These are phyloP conservation scores for Sarcophilus harrisii DNA, from an alignment of 2,797 vertebrate species.

Conservation along the genomic window DNA sequence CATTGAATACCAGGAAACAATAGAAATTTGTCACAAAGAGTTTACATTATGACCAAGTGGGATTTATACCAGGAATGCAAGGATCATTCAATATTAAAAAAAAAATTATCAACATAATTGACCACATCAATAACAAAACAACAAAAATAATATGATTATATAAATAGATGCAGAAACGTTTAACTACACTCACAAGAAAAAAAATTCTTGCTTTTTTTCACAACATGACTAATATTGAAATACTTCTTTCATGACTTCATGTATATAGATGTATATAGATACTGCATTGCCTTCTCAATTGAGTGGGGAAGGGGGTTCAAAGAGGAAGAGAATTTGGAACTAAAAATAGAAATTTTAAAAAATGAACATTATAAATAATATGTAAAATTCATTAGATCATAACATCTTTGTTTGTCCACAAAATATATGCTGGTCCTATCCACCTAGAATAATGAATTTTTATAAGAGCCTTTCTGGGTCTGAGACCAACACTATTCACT, in stretches of 20 bases:
- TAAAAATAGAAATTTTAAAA: not conserved
- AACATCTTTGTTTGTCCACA: not conserved
- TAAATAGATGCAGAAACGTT: not conserved
- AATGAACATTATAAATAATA: not conserved
- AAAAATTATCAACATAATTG: not conserved
- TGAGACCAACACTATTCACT: not conserved
- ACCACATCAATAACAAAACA: not conserved
- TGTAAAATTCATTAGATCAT: not conserved
- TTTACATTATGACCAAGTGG: not conserved
- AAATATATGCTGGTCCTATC: not conserved
- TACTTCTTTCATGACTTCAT: not conserved
- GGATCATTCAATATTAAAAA: not conserved
- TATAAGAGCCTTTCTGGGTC: not conserved
- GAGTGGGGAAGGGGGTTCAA: not conserved
- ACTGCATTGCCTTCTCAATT: not conserved
- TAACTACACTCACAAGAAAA: not conserved
- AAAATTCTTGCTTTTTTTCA: not conserved
- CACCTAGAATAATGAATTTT: not conserved
- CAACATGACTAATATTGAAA: not conserved
- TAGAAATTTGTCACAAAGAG: not conserved
- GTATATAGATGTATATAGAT: not conserved
- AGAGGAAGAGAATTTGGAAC: not conserved
- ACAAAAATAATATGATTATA: not conserved
- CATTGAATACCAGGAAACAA: not conserved
- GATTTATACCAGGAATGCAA: not conserved